Conservation (phyloP, 1,140 invertebrate species). For the Probaryconus sp. region DNA sequence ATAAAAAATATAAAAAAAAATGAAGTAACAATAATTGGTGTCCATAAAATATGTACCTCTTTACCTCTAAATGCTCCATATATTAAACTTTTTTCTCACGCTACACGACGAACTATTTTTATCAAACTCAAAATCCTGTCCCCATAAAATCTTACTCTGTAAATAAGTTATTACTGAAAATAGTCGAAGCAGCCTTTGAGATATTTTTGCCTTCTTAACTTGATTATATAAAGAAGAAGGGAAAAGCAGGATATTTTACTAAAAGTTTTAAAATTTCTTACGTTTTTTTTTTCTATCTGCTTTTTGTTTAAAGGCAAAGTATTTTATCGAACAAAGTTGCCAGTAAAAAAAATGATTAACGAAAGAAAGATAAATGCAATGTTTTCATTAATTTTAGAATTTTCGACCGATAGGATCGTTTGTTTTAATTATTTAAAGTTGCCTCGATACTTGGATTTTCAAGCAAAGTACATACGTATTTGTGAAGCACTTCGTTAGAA, state of each 20-base stretch:
- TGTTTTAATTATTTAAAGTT: neutral
- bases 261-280: too few species aligned
- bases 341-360: too few species aligned
- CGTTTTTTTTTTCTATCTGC: neutral
- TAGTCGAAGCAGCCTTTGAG: neutral
- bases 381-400: constrained; percentile 5
- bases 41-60: too few species aligned
- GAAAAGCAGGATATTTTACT: too few species aligned
- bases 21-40: too few species aligned
- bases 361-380: too few species aligned
- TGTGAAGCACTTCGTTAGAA: constrained; percentile 58
- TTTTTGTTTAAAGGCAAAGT: too few species aligned
- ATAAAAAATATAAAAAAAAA: too few species aligned
- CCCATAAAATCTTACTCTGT: constrained; percentile 19
- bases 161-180: constrained; percentile 10
- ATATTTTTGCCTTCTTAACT: neutral
- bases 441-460: constrained; percentile 10
- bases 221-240: too few species aligned
- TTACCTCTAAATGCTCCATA: constrained; percentile 19
- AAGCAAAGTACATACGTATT: constrained; percentile 49
- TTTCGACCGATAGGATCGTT: constrained; percentile 2
- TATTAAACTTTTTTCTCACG: constrained; percentile 19
- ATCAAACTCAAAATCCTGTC: constrained; percentile 12
- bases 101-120: constrained; percentile 28
- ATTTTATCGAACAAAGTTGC: too few species aligned